Conservation (phyloP, 1,140 invertebrate genomes). For the Drosophila orosa region DNA sequence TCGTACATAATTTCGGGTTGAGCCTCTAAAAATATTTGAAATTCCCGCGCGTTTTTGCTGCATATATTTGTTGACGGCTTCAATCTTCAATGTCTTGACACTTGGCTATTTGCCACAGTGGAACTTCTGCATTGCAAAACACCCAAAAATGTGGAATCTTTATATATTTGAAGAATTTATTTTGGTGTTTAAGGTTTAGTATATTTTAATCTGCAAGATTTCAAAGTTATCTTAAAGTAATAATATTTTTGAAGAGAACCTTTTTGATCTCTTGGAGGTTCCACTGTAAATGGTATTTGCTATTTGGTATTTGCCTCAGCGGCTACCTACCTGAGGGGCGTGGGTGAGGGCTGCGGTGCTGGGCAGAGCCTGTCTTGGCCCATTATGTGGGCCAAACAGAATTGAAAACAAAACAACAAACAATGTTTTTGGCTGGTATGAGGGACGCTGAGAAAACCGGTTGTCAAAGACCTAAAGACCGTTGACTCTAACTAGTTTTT, state of each 20-base stretch:
- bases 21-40: conserved; percentile 20
- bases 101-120: conserved; percentile 18
- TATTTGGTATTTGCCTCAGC: conserved; percentile 28
- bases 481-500: conserved; percentile 37
- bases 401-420: conserved; percentile 20
- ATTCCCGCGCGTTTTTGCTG: conserved; percentile 32
- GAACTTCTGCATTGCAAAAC: not conserved
- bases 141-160: fast-evolving
- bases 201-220: too few relatives aligned
- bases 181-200: too few relatives aligned
- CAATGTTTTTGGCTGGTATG: not conserved
- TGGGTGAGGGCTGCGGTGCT: conserved; percentile 16
- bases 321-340: conserved; percentile 38
- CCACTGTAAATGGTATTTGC: conserved; percentile 16
- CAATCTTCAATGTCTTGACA: conserved; percentile 28
- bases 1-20: conserved; percentile 22
- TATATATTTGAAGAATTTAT: not conserved
- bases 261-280: not conserved
- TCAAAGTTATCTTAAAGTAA: not conserved
- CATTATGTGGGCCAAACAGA: conserved; percentile 49
- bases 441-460: conserved; percentile 28
- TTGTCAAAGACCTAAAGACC: conserved; percentile 27
- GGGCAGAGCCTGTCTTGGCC: conserved; percentile 18
- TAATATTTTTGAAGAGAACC: too few relatives aligned
- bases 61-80: conserved; percentile 27